Conservation (phyloP, 2,888 invertebrate genomes). For the Drosophila acutilabella region DNA sequence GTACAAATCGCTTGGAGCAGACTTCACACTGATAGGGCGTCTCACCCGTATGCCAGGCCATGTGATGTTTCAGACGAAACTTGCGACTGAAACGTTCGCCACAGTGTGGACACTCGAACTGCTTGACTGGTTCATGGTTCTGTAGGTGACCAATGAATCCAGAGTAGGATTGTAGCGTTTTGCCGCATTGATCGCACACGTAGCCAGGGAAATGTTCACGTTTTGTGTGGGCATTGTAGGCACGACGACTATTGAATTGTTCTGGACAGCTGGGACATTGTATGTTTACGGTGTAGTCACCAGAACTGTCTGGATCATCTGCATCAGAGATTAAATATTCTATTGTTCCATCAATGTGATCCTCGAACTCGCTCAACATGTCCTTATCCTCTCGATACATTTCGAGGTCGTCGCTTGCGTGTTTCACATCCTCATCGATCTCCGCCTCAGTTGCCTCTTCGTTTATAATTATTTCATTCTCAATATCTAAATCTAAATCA, state of each 20-base stretch:
- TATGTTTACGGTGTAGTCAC: slow-evolving; percentile 63
- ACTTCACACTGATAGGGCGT: slow-evolving; percentile 75
- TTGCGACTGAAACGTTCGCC: slow-evolving; percentile 72
- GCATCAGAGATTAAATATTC: slow-evolving; percentile 67
- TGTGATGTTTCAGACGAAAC: slow-evolving; percentile 70
- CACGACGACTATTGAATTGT: slow-evolving; percentile 60
- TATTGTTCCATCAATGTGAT: slow-evolving; percentile 66
- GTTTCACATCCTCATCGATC: slow-evolving; percentile 38
- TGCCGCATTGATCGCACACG: slow-evolving; percentile 77
- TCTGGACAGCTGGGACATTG: slow-evolving; percentile 70
- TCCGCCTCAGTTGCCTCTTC: slow-evolving; percentile 53
- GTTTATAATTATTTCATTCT: slow-evolving; percentile 70
- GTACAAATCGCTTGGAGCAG: slow-evolving; percentile 73
- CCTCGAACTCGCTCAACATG: slow-evolving; percentile 66
- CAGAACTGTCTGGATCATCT: slow-evolving; percentile 66
- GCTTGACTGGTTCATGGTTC: slow-evolving; percentile 71
- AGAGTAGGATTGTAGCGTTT: slow-evolving; percentile 71
- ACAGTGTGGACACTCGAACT: slow-evolving; percentile 75
- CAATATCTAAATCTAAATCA: slow-evolving; percentile 64
- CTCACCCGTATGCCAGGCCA: slow-evolving; percentile 78
- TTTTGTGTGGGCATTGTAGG: slow-evolving; percentile 69
- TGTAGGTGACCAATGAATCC: slow-evolving; percentile 73
- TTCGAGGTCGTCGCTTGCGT: slow-evolving; percentile 32
- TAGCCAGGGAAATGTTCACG: slow-evolving; percentile 74
- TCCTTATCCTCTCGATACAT: slow-evolving; percentile 52